phyloP scores from a whole-genome alignment of 1,140 invertebrate species.

The Antheraea pernyi region DNA sequence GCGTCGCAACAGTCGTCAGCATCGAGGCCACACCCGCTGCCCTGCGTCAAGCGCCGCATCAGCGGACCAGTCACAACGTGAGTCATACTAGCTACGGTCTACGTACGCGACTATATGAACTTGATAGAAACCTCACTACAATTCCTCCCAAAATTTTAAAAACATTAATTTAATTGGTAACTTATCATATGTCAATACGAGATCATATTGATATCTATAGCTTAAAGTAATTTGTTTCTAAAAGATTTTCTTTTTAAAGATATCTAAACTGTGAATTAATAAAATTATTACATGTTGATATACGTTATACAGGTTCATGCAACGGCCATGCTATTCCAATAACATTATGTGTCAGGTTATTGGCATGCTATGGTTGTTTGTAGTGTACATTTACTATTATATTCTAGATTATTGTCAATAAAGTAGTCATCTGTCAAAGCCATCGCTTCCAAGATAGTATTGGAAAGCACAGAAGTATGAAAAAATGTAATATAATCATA shows the following conservation, averaged over 20 bases:
- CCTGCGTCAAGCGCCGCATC: constrained; percentile 82
- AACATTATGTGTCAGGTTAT: constrained; percentile 27
- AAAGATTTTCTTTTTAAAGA: neutral
- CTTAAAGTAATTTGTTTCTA: neutral
- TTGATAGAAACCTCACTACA: neutral
- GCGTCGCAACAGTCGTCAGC: constrained; percentile 82
- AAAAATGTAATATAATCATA: too few species aligned
- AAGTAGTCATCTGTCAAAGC: constrained; percentile 19
- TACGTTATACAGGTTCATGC: constrained; percentile 38
- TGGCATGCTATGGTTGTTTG: constrained; percentile 27
- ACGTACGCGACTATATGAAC: constrained; percentile 24
- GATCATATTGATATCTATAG: too few species aligned
- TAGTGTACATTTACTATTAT: neutral
- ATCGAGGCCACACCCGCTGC: constrained; percentile 81
- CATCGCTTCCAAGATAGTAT: too few species aligned
- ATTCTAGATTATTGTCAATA: neutral
- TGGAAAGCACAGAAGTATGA: too few species aligned
- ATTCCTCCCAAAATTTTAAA: neutral
- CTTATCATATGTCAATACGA: too few species aligned
- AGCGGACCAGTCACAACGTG: constrained; percentile 77
- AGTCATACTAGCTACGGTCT: constrained; percentile 73
- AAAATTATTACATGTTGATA: neutral
- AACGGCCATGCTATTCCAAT: constrained; percentile 49
- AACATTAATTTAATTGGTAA: neutral
- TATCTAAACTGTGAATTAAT: neutral